phyloP scores from a whole-genome alignment of 2,797 vertebrate species.

The Scyliorhinus canicula region DNA sequence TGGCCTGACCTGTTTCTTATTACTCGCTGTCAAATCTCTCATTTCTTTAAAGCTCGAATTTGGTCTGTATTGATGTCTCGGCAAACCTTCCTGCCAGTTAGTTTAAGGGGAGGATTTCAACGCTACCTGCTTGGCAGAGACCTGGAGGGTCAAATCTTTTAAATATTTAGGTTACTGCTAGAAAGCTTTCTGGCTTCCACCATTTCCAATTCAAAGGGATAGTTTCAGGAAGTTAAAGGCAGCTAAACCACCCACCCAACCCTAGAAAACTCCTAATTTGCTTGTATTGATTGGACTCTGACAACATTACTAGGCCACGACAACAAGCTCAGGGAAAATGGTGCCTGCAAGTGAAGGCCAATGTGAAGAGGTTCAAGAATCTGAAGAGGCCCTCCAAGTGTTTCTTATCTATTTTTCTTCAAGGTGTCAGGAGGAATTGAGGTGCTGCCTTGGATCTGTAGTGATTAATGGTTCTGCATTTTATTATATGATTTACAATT shows the following conservation, averaged over 20 bases:
- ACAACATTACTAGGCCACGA: neutral
- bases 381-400: neutral
- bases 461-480: too few relatives aligned
- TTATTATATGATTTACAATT: too few relatives aligned
- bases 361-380: neutral
- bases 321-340: neutral
- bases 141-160: neutral
- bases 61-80: neutral
- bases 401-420: neutral
- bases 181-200: neutral
- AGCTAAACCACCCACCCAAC: neutral
- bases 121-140: neutral
- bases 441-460: neutral
- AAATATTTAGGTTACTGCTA: neutral
- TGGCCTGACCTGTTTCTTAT: neutral
- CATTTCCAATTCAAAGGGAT: neutral
- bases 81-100: neutral
- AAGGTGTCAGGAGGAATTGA: neutral
- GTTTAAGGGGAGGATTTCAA: neutral
- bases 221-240: neutral
- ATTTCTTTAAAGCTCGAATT: neutral
- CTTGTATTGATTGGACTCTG: neutral
- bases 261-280: neutral
- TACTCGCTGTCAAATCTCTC: neutral
- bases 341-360: neutral